Evolutionary conservation across 2,113 vertebrate species (phyloP).

Genomic region (Piaya cayana): DNA sequence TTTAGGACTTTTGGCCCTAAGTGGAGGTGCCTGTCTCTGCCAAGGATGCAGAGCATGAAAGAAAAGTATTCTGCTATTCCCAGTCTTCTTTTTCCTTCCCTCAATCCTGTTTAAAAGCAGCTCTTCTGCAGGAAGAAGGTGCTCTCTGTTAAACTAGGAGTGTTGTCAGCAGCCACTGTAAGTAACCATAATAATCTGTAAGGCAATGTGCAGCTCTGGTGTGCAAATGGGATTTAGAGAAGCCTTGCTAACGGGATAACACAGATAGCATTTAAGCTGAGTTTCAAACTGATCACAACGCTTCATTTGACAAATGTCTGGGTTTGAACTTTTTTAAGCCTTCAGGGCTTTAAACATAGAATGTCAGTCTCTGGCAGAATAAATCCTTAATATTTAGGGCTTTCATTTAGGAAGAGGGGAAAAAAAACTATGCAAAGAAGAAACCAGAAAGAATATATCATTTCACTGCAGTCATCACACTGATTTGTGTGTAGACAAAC

Average conservation of each 20-base stretch:
- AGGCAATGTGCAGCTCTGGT: background rate
- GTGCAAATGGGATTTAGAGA: slow-evolving; percentile 22
- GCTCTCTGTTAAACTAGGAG: background rate
- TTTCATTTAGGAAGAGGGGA: background rate
- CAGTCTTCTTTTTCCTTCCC: background rate
- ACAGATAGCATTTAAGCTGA: background rate
- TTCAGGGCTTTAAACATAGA: slow-evolving; percentile 1
- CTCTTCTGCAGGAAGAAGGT: background rate
- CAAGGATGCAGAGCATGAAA: rapidly evolving
- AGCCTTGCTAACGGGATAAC: background rate
- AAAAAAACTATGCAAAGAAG: background rate
- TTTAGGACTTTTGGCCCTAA: background rate
- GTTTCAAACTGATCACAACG: background rate
- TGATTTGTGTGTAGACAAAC: background rate
- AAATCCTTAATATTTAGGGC: slow-evolving; percentile 28
- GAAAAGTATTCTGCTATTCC: background rate
- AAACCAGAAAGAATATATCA: background rate
- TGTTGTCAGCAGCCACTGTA: background rate
- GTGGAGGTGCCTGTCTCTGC: background rate
- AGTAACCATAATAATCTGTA: background rate
- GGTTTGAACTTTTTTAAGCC: slow-evolving; percentile 43
- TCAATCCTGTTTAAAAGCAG: background rate
- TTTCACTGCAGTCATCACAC: background rate
- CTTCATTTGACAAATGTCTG: slow-evolving; percentile 54
- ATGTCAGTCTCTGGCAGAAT: slow-evolving; percentile 22